Evolutionary conservation across 2,113 vertebrate genomes (phyloP).

Genomic region (Merops nubicus): DNA sequence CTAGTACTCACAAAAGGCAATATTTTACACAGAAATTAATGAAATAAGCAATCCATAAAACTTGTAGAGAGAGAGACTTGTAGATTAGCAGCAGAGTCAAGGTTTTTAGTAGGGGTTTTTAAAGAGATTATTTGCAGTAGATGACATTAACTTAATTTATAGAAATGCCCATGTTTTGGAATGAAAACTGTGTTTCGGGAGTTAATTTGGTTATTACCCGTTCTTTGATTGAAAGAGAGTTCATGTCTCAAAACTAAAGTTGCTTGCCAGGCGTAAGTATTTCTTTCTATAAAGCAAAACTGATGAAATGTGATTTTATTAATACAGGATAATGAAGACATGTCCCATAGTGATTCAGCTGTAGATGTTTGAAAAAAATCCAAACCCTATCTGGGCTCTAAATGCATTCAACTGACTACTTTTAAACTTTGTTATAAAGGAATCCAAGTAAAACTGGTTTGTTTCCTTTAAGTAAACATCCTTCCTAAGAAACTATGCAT

Average conservation of each 20-base stretch:
- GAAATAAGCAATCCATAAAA: neutral
- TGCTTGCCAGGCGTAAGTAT: neutral
- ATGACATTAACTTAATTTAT: neutral
- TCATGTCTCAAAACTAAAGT: neutral
- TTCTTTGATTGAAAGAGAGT: neutral
- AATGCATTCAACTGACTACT: neutral
- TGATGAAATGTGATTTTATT: neutral
- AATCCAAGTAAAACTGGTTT: conserved; percentile 8
- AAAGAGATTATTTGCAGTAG: neutral
- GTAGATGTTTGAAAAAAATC: neutral
- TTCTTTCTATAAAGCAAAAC: neutral
- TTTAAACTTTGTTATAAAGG: neutral
- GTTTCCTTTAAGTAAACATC: conserved; percentile 27
- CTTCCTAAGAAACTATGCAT: neutral
- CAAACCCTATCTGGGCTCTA: neutral
- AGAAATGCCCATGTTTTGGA: neutral
- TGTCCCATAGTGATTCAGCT: neutral
- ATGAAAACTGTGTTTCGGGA: neutral
- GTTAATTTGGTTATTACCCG: neutral
- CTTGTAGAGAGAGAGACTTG: neutral
- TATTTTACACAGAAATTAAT: rapidly evolving
- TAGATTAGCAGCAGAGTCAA: neutral
- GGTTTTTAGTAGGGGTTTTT: neutral
- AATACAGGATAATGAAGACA: neutral
- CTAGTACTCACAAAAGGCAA: neutral